Evolutionary conservation across 2,888 invertebrate genomes (phyloP).

Genomic region (Catocala nupta): DNA sequence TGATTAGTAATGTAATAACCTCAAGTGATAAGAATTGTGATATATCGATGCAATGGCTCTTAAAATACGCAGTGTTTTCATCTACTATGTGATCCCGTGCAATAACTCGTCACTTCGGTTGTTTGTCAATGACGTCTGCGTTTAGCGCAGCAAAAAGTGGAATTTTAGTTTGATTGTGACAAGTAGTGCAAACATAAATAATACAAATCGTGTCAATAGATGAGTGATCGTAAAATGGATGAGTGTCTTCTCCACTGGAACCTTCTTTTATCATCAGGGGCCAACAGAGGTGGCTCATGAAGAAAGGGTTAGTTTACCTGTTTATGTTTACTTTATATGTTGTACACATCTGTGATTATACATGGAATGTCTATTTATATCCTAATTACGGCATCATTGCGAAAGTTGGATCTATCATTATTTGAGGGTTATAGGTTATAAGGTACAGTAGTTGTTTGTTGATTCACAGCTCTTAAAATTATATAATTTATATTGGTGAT

Average conservation of each 20-base stretch:
- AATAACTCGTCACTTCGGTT: constrained; percentile 86
- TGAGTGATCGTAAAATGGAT: constrained; percentile 85
- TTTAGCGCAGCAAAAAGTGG: constrained; percentile 87
- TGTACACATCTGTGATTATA: constrained; percentile 53
- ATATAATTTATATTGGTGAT: constrained; percentile 35
- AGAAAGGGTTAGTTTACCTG: constrained; percentile 86
- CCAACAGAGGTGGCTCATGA: constrained; percentile 86
- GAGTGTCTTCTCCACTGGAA: constrained; percentile 80
- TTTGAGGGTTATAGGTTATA: constrained; percentile 71
- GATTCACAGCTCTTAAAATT: constrained; percentile 52
- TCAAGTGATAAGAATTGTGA: constrained; percentile 84
- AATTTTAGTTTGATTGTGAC: constrained; percentile 86
- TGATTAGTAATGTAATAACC: constrained; percentile 80
- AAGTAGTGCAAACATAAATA: constrained; percentile 83
- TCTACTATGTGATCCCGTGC: constrained; percentile 83
- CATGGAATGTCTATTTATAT: constrained; percentile 60
- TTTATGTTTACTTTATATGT: constrained; percentile 76
- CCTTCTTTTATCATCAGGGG: constrained; percentile 81
- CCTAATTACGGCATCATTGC: constrained; percentile 57
- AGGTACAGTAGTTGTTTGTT: constrained; percentile 65
- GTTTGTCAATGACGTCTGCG: constrained; percentile 88
- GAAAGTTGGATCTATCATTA: constrained; percentile 57
- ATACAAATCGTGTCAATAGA: constrained; percentile 79
- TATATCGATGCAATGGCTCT: constrained; percentile 78
- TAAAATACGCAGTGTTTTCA: constrained; percentile 81